Evolutionary conservation across 2,797 vertebrate species (phyloP), one percentile per base, ranked within the genome.

Genomic region (Myiotriccus ornatus): DNA sequence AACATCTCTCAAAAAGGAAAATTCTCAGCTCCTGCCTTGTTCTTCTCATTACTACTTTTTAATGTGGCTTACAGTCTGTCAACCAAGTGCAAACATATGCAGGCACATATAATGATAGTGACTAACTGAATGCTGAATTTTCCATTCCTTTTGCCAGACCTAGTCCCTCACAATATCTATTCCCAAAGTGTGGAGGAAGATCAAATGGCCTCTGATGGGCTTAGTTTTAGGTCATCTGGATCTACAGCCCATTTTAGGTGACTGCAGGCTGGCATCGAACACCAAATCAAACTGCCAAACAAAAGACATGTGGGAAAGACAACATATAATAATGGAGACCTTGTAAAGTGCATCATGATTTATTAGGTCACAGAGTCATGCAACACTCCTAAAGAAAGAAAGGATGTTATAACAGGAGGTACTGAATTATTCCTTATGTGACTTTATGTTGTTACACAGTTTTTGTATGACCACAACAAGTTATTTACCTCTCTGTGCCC

Each of bases 41-140:
- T 93, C 16, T 57, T 94, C 84, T 94, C 57, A 87, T 62, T 90
- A 52, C 37, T 69, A 16, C 55, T 88, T 91, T 78, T 90, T 88
- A 94, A 93, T 12, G 9, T 59, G 82, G 16, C 85, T 50, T 56
- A 60, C 94, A 91, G 67, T 62, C 57, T 93, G 89, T 37, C 24
- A 32, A 63, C 81, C 39, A 85, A 93, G 55, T 28, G 21, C 75
- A 87, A 87, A 71, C 69, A 67, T 52, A 87, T 23, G 64, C 70
- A 78, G 69, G 67, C 49, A 91, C 52, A 62, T 13, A 64, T 44
- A 87, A 28, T 43, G 77, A 89, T 77, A 87, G 53, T 23, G 73
- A 84, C 53, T 62, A 46, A 34, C 67, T 92, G 93, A 91, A 94
- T 73, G 56, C n/a, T 39, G 22, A 84, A 63, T 75, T 91, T 83